Evolutionary conservation across 2,888 invertebrate species (phyloP).

Genomic region (Epistrophella euchroma): DNA sequence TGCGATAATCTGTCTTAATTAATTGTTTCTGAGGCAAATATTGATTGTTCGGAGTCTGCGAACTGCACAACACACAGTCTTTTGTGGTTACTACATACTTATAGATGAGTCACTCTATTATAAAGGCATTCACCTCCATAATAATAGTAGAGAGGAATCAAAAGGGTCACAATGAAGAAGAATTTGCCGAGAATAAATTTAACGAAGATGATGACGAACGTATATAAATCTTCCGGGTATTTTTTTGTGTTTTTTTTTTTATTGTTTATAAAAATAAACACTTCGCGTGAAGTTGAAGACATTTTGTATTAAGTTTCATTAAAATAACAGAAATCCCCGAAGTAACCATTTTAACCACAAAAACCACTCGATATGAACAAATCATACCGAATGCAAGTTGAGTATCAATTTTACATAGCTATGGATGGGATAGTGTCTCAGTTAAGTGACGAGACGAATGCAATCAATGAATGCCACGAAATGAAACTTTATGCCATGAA

Average conservation of each 20-base stretch:
- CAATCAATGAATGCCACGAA: constrained; percentile 65
- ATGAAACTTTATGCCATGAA: constrained; percentile 27
- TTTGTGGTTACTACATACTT: neutral
- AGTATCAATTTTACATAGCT: constrained; percentile 48
- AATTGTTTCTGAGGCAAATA: constrained; percentile 43
- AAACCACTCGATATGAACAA: constrained; percentile 42
- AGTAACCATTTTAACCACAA: constrained; percentile 58
- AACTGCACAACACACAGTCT: constrained; percentile 18
- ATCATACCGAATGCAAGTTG: constrained; percentile 14
- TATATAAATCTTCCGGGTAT: constrained; percentile 43
- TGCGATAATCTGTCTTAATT: constrained; percentile 47
- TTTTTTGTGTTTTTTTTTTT: neutral
- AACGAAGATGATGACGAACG: neutral
- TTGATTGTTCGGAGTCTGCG: constrained; percentile 45
- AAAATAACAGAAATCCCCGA: constrained; percentile 36
- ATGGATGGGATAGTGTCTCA: constrained; percentile 15
- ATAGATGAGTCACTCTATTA: constrained; percentile 11
- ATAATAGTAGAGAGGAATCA: constrained; percentile 16
- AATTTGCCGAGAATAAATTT: constrained; percentile 16
- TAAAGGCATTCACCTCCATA: constrained; percentile 42
- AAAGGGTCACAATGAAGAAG: constrained; percentile 43
- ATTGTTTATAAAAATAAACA: neutral
- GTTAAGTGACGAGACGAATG: constrained; percentile 54
- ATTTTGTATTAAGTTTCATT: constrained; percentile 36
- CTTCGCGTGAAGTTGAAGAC: constrained; percentile 33